Evolutionary conservation across 2,113 vertebrate genomes (phyloP), one percentile per base, ranked within the genome.

Genomic region (Sporophila hypoxantha): DNA sequence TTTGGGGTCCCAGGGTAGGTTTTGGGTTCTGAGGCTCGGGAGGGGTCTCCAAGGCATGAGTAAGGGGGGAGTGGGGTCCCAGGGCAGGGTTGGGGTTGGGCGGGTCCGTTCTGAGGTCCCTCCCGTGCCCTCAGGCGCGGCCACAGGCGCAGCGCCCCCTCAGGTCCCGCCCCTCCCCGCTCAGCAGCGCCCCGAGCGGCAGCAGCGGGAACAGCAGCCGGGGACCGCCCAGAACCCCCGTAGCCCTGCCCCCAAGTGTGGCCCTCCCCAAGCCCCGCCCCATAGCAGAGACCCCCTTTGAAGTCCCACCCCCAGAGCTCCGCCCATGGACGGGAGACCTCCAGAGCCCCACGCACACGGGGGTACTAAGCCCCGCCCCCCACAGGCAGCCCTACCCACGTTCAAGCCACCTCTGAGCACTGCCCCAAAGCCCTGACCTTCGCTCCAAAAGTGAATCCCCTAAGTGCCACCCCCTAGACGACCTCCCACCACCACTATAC

Each of bases 401-500:
- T 44, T 20, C 50, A 56, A 66, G 37, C 8, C 17, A 11, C 10
- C 21, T 55, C 21, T 37, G 16, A 65, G 20, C 39, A 15, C 26
- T 0, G 2, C 32, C 49, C 20, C 12, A 36, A 42, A 44, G 39
- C 32, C 12, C 32, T 36, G 39, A 77, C 5, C 8, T 13, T 26
- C 1, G 4, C 26, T 44, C 26, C 12, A 9, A 55, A 44, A 44
- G 26, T 1, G 1, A 66, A 19, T 16, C 16, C 12, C 17, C 8
- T 19, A 39, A 26, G 57, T 1, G 1, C 29, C 4, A 6, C 23
- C 5, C 21, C 26, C 6, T n/a, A 16, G 29, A 10, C 2, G 4
- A 41, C 30, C 14, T 23, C 6, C 29, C 10, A 14, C 7, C 12
- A 20, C 36, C 25, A 20, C 20, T 12, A 12, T 16, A 60, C 29